Evolutionary conservation across 1,140 invertebrate species (phyloP).

Genomic region (Aphis gossypii): DNA sequence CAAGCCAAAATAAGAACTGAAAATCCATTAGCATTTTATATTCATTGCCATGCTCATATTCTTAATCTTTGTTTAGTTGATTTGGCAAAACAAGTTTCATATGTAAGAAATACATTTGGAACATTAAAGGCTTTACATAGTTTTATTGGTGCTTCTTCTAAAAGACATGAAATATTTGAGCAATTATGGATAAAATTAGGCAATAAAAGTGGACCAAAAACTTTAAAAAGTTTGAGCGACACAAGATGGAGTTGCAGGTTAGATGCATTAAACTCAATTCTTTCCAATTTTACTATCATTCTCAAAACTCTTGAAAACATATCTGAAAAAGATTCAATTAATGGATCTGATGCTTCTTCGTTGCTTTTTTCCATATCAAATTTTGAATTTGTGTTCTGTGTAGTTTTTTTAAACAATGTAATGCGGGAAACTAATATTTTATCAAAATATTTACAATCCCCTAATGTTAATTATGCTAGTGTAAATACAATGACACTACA

Average conservation of each 20-base stretch:
- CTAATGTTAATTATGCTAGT: too few species aligned
- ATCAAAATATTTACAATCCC: too few species aligned
- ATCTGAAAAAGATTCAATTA: too few species aligned
- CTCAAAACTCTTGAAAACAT: too few species aligned
- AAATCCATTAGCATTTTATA: background rate
- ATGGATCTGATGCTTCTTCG: too few species aligned
- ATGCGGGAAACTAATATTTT: too few species aligned
- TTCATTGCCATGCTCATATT: slow-evolving; percentile 67
- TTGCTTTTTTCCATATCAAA: too few species aligned
- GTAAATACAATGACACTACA: too few species aligned
- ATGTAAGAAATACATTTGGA: slow-evolving; percentile 1
- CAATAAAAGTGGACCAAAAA: slow-evolving; percentile 10
- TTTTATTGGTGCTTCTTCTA: slow-evolving; percentile 40
- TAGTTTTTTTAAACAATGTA: too few species aligned
- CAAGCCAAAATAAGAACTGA: slow-evolving; percentile 71
- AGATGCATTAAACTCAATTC: too few species aligned
- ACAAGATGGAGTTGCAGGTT: background rate
- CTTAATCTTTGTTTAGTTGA: slow-evolving; percentile 33
- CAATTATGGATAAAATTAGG: background rate
- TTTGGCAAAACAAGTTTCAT: slow-evolving; percentile 22
- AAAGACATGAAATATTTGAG: slow-evolving; percentile 9
- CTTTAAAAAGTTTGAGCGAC: background rate
- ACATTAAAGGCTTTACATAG: background rate
- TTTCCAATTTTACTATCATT: too few species aligned
- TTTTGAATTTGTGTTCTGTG: too few species aligned